A percentile compares a stretch with the other conserved stretches of the same genome.
Evolutionary conservation across 2,888 invertebrate genomes (phyloP).

Genomic region (Leucophora obtusa): DNA sequence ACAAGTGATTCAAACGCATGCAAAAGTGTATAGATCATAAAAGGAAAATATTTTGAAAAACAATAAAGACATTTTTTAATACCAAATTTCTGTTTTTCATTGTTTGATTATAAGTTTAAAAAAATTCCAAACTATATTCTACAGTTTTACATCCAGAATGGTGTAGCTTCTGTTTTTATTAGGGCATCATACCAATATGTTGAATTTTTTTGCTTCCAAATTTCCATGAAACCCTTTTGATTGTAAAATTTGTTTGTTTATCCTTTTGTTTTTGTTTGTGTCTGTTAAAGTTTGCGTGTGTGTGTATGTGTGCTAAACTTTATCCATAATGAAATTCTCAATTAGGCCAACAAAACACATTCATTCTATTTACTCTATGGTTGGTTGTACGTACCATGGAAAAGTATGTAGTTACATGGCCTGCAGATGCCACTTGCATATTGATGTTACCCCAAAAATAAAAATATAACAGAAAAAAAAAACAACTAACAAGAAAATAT

Average conservation of each 20-base stretch:
- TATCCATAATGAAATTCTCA: constrained; percentile 49
- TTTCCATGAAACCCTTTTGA: not conserved
- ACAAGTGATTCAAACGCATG: too few relatives aligned
- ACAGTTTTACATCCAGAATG: not conserved
- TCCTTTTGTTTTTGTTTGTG: not conserved
- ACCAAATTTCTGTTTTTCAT: too few relatives aligned
- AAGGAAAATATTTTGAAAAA: too few relatives aligned
- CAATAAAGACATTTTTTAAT: too few relatives aligned
- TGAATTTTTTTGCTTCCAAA: not conserved
- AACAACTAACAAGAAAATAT: not conserved
- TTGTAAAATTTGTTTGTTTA: not conserved
- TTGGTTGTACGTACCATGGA: not conserved
- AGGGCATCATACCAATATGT: not conserved
- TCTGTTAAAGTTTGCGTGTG: not conserved
- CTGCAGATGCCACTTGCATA: constrained; percentile 35
- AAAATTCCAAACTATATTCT: too few relatives aligned
- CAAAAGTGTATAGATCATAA: too few relatives aligned
- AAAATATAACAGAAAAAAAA: not conserved
- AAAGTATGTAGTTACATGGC: constrained; percentile 15
- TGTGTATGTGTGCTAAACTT: constrained; percentile 5
- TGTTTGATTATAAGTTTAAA: too few relatives aligned
- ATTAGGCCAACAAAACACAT: constrained; percentile 30
- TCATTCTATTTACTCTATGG: not conserved
- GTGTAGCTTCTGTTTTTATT: not conserved
- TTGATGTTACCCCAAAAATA: constrained; percentile 26